Percentiles rank a stretch among this genome's conserved stretches.
phyloP scores from a whole-genome alignment of 2,888 invertebrate genomes.

The Leptinotarsa haldemani region DNA sequence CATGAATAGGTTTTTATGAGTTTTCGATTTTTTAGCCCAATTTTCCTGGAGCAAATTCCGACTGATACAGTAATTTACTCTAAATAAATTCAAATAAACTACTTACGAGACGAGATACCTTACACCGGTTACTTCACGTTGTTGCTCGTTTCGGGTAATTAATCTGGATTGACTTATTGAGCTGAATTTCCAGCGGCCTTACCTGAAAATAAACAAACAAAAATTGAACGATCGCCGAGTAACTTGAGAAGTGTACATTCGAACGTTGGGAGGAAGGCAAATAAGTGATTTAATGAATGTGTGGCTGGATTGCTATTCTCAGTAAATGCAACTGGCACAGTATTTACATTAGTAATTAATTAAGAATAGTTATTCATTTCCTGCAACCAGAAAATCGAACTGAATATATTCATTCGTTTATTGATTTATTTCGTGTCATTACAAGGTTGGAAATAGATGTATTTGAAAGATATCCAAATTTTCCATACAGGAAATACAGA shows the following conservation, averaged over 20 bases:
- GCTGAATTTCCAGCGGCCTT: conserved; percentile 28
- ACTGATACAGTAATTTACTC: neutral
- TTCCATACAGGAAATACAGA: too few species aligned
- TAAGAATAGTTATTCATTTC: neutral
- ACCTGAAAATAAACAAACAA: conserved; percentile 36
- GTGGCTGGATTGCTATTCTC: neutral
- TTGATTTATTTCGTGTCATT: too few species aligned
- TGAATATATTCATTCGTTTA: too few species aligned
- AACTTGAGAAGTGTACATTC: conserved; percentile 13
- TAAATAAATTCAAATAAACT: conserved; percentile 22
- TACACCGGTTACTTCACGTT: conserved; percentile 27
- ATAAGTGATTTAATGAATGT: neutral
- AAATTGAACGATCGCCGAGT: conserved; percentile 25
- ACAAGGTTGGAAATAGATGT: too few species aligned
- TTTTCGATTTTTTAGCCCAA: neutral
- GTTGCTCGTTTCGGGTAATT: conserved; percentile 27
- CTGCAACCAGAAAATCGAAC: neutral
- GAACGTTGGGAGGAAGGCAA: neutral
- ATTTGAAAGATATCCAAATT: too few species aligned
- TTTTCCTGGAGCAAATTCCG: neutral
- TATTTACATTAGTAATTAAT: too few species aligned
- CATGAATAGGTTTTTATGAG: neutral
- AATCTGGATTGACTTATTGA: conserved; percentile 35
- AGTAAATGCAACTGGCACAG: neutral
- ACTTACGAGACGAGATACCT: conserved; percentile 34